Evolutionary conservation across 2,888 invertebrate genomes (phyloP).

Genomic region (Amphimallon solstitiale): DNA sequence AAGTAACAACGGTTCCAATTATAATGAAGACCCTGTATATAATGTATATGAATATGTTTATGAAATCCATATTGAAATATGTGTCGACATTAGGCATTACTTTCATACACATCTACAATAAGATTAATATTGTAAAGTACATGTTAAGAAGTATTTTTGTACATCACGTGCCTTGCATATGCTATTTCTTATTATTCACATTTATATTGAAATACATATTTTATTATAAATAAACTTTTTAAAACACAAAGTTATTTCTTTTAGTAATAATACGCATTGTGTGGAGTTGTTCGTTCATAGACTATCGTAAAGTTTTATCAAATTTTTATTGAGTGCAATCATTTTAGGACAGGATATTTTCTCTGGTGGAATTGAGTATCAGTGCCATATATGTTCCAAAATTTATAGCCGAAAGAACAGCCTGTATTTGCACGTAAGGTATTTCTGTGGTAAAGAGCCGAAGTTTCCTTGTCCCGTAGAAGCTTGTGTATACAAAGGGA

Average conservation of each 20-base stretch:
- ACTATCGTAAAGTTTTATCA: too few species aligned
- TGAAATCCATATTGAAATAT: not conserved
- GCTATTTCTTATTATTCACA: not conserved
- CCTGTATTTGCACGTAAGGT: constrained; percentile 46
- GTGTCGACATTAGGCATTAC: too few species aligned
- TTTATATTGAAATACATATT: not conserved
- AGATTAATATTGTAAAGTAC: not conserved
- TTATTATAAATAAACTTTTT: not conserved
- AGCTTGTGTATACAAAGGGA: constrained; percentile 46
- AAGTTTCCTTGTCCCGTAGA: constrained; percentile 48
- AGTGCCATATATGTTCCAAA: constrained; percentile 54
- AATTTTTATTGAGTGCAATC: too few species aligned
- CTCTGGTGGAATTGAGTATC: constrained; percentile 18
- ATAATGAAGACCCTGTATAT: too few species aligned
- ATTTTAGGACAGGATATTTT: not conserved
- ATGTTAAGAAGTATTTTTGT: not conserved
- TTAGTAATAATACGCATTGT: too few species aligned
- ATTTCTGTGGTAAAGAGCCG: constrained; percentile 51
- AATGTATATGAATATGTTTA: not conserved
- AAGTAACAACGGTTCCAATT: too few species aligned
- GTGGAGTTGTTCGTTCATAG: too few species aligned
- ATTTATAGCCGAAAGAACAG: constrained; percentile 42
- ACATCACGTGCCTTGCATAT: not conserved
- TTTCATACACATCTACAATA: too few species aligned
- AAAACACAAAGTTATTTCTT: not conserved